Percentiles rank a stretch among this genome's conserved stretches.
Evolutionary conservation across 2,888 invertebrate genomes (phyloP).

Genomic region (Acleris sparsana): DNA sequence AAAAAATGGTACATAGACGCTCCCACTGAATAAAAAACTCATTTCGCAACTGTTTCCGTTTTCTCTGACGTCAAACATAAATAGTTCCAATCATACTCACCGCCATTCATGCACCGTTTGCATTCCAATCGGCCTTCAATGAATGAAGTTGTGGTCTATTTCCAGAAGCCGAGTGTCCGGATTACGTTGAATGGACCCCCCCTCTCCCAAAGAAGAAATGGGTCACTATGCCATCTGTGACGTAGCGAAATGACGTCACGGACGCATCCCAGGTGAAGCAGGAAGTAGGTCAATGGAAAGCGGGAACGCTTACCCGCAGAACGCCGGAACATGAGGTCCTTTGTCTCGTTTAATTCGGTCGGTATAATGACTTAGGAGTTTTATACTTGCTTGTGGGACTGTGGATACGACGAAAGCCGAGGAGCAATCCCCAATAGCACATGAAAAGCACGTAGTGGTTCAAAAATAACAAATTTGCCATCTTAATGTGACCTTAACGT

Average conservation of each 20-base stretch:
- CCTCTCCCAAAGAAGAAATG: conserved; percentile 51
- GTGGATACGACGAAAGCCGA: not conserved
- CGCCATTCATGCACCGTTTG: conserved; percentile 39
- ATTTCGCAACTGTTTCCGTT: not conserved
- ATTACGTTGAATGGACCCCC: conserved; percentile 72
- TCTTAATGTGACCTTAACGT: too few relatives aligned
- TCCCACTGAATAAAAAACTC: too few relatives aligned
- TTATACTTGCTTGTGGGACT: not conserved
- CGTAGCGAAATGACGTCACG: conserved; percentile 69
- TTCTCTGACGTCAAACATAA: not conserved
- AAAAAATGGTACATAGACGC: too few relatives aligned
- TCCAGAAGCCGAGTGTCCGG: conserved; percentile 61
- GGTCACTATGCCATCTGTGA: conserved; percentile 75
- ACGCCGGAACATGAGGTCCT: conserved; percentile 11
- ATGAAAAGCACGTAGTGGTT: not conserved
- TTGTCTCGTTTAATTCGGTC: conserved; percentile 28
- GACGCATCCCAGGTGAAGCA: conserved; percentile 40
- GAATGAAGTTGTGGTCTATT: conserved; percentile 73
- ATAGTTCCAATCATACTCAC: conserved; percentile 3
- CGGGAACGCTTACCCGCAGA: not conserved
- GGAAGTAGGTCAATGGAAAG: conserved; percentile 35
- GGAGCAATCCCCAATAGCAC: too few relatives aligned
- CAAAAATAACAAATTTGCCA: too few relatives aligned
- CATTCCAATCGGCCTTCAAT: conserved; percentile 51
- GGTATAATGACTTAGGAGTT: conserved; percentile 15